Percentiles rank a stretch among this genome's conserved stretches.
phyloP scores from a whole-genome alignment of 2,888 invertebrate species.

The Cryptocephalus primarius region DNA sequence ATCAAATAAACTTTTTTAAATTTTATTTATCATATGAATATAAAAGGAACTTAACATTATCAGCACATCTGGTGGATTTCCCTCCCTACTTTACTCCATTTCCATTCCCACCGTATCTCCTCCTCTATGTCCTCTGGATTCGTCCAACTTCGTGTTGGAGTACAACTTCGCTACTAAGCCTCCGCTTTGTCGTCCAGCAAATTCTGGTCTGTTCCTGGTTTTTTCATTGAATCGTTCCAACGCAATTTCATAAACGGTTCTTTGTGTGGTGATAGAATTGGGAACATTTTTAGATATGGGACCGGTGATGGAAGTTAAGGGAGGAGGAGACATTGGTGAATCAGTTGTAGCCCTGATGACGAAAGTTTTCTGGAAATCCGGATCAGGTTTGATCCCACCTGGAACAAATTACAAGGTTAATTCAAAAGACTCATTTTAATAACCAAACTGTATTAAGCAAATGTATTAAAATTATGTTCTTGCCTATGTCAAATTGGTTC shows the following conservation, averaged over 20 bases:
- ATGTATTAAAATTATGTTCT: too few relatives aligned
- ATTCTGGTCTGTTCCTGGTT: constrained; percentile 41
- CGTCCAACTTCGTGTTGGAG: constrained; percentile 51
- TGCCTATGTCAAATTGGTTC: constrained; percentile 40
- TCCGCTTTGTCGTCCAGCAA: constrained; percentile 45
- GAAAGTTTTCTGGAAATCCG: constrained; percentile 33
- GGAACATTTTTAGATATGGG: constrained; percentile 20
- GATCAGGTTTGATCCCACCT: constrained; percentile 23
- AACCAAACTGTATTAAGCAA: too few relatives aligned
- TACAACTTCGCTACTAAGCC: constrained; percentile 61
- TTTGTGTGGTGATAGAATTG: constrained; percentile 26
- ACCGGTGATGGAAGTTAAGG: constrained; percentile 32
- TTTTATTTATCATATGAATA: too few relatives aligned
- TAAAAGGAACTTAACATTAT: too few relatives aligned
- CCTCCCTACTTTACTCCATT: constrained; percentile 18
- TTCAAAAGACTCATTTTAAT: neutral
- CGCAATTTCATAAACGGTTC: constrained; percentile 38
- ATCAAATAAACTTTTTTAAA: too few relatives aligned
- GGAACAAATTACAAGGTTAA: constrained; percentile 1
- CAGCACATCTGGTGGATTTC: too few relatives aligned
- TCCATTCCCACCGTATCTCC: constrained; percentile 20
- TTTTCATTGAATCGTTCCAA: constrained; percentile 55
- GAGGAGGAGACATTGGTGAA: constrained; percentile 75
- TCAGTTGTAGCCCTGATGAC: constrained; percentile 70
- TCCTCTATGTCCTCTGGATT: constrained; percentile 32